These are phyloP conservation scores for Enteromius viviparus DNA, from an alignment of 2,797 vertebrate genomes.

Conservation along the genomic window DNA sequence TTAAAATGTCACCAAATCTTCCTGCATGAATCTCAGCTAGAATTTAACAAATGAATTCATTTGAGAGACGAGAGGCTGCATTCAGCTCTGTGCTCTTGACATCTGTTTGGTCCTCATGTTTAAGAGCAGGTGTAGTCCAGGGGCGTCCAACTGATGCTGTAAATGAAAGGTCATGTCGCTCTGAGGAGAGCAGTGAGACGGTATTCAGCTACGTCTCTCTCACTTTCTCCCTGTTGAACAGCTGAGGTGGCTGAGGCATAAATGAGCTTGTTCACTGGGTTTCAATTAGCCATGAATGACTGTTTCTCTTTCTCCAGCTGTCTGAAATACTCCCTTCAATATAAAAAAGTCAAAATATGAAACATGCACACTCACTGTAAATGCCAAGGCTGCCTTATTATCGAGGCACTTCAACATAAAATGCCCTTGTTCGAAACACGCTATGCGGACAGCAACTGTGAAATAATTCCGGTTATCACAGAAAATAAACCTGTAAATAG, in stretches of 20 bases:
- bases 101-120: constrained; percentile 38
- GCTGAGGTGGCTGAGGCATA: constrained; percentile 43
- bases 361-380: constrained; percentile 19
- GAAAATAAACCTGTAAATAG: neutral
- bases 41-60: neutral
- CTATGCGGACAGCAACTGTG: neutral
- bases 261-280: constrained; percentile 42
- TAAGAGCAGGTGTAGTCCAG: constrained; percentile 33
- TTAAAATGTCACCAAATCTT: neutral
- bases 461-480: neutral
- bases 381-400: constrained; percentile 17
- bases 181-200: constrained; percentile 28
- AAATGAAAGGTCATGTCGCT: constrained; percentile 41
- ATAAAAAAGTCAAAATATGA: constrained; percentile 23
- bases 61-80: neutral
- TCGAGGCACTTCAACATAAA: constrained; percentile 1
- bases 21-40: neutral
- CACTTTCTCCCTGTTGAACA: constrained; percentile 11
- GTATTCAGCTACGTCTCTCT: constrained; percentile 3
- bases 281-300: constrained; percentile 46
- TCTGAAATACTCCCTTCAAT: constrained; percentile 14
- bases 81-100: constrained; percentile 20
- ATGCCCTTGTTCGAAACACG: neutral
- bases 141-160: constrained; percentile 18
- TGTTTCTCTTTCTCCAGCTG: constrained; percentile 41